A percentile compares a stretch with the other conserved stretches of the same genome.
These are phyloP conservation scores for Leptinotarsa peninsularis DNA, from an alignment of 2,888 invertebrate species.

Conservation along the genomic window DNA sequence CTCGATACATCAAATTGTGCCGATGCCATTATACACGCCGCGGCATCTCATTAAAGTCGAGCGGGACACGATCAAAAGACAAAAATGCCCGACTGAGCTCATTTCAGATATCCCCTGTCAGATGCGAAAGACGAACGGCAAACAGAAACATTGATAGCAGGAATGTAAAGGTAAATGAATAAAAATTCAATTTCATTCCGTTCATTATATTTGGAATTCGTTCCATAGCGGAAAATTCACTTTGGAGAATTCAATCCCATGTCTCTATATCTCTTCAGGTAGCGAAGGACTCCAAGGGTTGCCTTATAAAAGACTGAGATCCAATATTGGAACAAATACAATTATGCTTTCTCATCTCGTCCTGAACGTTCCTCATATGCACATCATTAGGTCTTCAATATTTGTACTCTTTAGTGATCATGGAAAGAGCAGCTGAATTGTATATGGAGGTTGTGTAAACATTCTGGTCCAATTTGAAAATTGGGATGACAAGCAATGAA, in stretches of 20 bases:
- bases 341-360: constrained; percentile 22
- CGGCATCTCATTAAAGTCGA: not conserved
- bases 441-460: too few relatives aligned
- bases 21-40: not conserved
- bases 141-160: not conserved
- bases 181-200: constrained; percentile 10
- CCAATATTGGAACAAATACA: constrained; percentile 22
- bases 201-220: constrained; percentile 13
- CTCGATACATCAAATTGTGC: not conserved
- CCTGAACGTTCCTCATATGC: constrained; percentile 20
- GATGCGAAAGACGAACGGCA: not conserved
- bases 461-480: too few relatives aligned
- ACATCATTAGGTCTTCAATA: constrained; percentile 15
- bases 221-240: constrained; percentile 4
- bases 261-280: not conserved
- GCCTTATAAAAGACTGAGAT: constrained; percentile 21
- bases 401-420: not conserved
- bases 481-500: too few relatives aligned
- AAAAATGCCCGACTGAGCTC: not conserved
- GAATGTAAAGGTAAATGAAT: constrained; percentile 5
- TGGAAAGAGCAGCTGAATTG: not conserved
- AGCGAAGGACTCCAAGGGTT: constrained; percentile 12
- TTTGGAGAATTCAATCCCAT: constrained; percentile 14
- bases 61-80: not conserved
- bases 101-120: not conserved